Evolutionary conservation across 2,797 vertebrate genomes (phyloP).

Genomic region (Distichodus sexfasciatus): DNA sequence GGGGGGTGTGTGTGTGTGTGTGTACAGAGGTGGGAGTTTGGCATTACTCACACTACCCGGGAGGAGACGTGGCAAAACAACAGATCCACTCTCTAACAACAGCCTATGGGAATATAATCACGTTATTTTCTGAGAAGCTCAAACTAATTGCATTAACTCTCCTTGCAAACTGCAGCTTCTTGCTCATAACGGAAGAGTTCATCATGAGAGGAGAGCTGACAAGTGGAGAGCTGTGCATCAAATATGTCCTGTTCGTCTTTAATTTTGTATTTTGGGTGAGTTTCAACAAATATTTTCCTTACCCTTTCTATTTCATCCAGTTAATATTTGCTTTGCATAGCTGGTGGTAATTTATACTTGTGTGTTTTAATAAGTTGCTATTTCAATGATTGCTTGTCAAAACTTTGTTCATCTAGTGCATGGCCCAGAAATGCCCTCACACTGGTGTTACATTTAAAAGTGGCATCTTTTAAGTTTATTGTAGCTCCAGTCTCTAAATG

Average conservation of each 20-base stretch:
- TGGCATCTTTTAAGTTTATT: too few relatives aligned
- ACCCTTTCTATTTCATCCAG: neutral
- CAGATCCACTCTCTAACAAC: neutral
- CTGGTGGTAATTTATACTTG: neutral
- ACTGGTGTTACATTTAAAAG: too few relatives aligned
- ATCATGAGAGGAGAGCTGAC: conserved; percentile 68
- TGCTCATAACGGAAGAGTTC: conserved; percentile 3
- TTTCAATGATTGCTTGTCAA: too few relatives aligned
- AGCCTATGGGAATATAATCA: neutral
- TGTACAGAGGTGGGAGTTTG: neutral
- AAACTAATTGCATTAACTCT: neutral
- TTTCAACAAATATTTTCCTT: conserved; percentile 18
- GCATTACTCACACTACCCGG: neutral
- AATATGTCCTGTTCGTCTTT: conserved; percentile 73
- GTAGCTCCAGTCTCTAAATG: too few relatives aligned
- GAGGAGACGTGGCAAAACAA: neutral
- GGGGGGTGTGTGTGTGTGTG: too few relatives aligned
- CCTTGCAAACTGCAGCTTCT: neutral
- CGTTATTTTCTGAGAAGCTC: neutral
- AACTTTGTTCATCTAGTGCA: too few relatives aligned
- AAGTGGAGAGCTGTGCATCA: conserved; percentile 71
- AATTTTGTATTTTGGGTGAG: conserved; percentile 79
- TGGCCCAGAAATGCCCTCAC: too few relatives aligned
- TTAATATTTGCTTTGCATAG: neutral
- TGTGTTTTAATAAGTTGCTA: too few relatives aligned